Conservation (phyloP, 2,797 vertebrate genomes). For the Nyctalus aviator region DNA sequence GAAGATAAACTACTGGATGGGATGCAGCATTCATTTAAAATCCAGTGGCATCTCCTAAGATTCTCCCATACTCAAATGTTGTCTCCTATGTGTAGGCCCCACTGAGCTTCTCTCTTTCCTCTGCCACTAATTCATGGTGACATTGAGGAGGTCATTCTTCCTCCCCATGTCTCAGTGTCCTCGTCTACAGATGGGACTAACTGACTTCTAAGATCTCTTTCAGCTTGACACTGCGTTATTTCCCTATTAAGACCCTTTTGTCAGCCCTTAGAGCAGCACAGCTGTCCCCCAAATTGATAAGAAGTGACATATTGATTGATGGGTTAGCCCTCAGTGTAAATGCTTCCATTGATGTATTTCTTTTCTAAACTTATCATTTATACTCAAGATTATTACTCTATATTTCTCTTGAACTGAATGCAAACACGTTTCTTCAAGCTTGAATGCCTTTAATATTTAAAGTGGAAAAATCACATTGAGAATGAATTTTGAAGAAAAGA, state of each 20-base stretch:
- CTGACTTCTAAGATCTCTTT: background rate
- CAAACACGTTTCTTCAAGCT: slow-evolving; percentile 66
- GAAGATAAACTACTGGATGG: slow-evolving; percentile 9
- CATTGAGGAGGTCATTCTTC: background rate
- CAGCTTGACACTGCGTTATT: background rate
- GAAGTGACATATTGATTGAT: slow-evolving; percentile 45
- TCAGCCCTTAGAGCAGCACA: background rate
- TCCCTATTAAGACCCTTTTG: background rate
- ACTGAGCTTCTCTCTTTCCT: slow-evolving; percentile 2
- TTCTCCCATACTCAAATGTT: background rate
- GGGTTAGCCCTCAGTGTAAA: background rate
- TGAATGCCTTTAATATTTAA: slow-evolving; percentile 58
- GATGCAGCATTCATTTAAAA: slow-evolving; percentile 34
- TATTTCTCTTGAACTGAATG: slow-evolving; percentile 30
- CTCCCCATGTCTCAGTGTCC: background rate
- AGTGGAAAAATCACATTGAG: slow-evolving; percentile 54
- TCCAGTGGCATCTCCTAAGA: background rate
- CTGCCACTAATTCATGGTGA: background rate
- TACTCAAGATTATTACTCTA: slow-evolving; percentile 42
- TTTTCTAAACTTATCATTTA: slow-evolving; percentile 60
- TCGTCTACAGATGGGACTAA: background rate
- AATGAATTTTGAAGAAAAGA: slow-evolving; percentile 63
- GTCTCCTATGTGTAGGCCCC: background rate
- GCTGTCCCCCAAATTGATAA: background rate
- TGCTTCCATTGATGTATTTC: background rate